A percentile compares a stretch with the other conserved stretches of the same genome.
Conservation (phyloP, 2,113 vertebrate species). For the Pionites leucogaster region DNA sequence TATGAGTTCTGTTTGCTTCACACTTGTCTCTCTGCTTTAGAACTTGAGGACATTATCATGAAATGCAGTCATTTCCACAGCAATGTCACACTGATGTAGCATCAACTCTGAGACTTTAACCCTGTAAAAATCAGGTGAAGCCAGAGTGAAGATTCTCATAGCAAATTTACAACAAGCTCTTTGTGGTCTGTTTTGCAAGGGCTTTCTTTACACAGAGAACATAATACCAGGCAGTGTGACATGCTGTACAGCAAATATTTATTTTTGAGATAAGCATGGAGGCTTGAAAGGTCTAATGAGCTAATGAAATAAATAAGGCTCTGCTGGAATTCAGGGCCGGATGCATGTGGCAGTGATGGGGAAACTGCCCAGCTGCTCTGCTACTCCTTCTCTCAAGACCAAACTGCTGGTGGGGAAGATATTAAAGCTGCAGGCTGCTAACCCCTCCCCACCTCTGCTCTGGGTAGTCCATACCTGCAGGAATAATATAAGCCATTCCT, state of each 20-base stretch:
- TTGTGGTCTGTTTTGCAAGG: slow-evolving; percentile 7
- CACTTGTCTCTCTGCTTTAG: not conserved
- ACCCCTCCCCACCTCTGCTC: not conserved
- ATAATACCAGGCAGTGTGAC: not conserved
- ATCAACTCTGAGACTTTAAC: slow-evolving; percentile 14
- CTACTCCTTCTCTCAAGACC: not conserved
- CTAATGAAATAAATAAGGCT: slow-evolving; percentile 59
- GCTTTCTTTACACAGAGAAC: not conserved
- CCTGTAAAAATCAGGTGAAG: not conserved
- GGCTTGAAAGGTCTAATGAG: slow-evolving; percentile 20
- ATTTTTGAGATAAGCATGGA: slow-evolving; percentile 39
- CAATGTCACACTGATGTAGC: not conserved
- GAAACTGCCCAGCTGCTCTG: slow-evolving; percentile 17
- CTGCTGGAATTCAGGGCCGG: not conserved
- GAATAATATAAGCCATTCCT: not conserved
- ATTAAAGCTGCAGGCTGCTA: not conserved
- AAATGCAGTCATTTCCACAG: slow-evolving; percentile 3
- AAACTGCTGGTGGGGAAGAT: not conserved
- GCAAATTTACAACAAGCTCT: not conserved
- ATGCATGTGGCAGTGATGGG: not conserved
- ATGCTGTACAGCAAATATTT: slow-evolving; percentile 18
- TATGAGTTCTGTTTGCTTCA: not conserved
- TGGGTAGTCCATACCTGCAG: not conserved
- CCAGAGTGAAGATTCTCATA: not conserved
- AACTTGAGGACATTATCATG: slow-evolving; percentile 4